Percentiles rank a stretch among this genome's conserved stretches.
phyloP scores from a whole-genome alignment of 2,797 vertebrate species.

The Columba guinea region DNA sequence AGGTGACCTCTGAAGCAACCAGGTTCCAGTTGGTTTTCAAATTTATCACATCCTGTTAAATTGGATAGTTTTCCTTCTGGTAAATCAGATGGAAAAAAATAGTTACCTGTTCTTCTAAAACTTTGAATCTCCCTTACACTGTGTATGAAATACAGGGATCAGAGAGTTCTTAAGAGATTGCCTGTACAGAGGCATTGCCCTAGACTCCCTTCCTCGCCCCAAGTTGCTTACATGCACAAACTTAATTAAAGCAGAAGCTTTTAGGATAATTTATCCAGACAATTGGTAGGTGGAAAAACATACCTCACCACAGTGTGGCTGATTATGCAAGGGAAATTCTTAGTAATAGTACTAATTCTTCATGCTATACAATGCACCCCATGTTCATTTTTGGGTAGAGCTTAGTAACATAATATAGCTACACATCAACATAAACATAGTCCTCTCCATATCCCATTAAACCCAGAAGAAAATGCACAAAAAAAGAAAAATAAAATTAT shows the following conservation, averaged over 20 bases:
- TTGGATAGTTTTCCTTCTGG: background rate
- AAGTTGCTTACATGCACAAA: background rate
- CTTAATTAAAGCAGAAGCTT: background rate
- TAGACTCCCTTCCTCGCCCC: rapidly evolving
- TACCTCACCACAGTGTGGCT: background rate
- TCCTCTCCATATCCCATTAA: background rate
- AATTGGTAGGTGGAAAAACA: background rate
- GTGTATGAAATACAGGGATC: background rate
- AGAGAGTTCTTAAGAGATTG: background rate
- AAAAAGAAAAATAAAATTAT: background rate
- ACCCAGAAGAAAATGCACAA: background rate
- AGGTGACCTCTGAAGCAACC: background rate
- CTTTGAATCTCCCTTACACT: background rate
- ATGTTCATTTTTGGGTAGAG: background rate
- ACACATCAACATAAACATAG: background rate
- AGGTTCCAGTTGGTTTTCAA: background rate
- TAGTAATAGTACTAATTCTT: background rate
- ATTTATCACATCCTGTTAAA: background rate
- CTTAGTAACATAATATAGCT: background rate
- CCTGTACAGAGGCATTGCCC: background rate
- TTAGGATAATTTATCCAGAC: background rate
- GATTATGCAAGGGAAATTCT: background rate
- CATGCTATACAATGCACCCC: background rate
- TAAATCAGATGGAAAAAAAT: background rate
- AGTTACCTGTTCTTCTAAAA: background rate